Percentiles rank a stretch among this genome's conserved stretches.
These are phyloP conservation scores for Musca domestica DNA, from an alignment of 1,140 invertebrate species.

Conservation along the genomic window DNA sequence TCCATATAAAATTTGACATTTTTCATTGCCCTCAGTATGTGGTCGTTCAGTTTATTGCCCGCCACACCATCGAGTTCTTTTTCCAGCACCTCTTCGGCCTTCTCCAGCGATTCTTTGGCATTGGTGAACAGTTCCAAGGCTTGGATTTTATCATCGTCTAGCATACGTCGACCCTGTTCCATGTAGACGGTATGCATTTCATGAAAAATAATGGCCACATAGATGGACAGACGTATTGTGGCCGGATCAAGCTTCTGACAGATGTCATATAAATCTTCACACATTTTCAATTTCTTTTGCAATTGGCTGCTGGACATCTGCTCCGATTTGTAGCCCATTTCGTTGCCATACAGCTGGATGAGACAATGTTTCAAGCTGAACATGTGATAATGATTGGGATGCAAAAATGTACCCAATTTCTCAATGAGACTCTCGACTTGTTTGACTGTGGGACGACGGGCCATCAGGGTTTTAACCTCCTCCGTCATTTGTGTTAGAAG, in stretches of 20 bases:
- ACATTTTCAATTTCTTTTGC: constrained; percentile 66
- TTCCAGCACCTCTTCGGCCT: constrained; percentile 31
- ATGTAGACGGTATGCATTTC: constrained; percentile 57
- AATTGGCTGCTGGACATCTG: constrained; percentile 60
- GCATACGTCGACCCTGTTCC: constrained; percentile 17
- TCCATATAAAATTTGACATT: constrained; percentile 23
- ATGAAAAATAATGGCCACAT: constrained; percentile 68
- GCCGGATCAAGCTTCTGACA: constrained; percentile 68
- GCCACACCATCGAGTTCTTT: constrained; percentile 46
- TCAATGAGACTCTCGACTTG: constrained; percentile 63
- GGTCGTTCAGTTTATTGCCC: constrained; percentile 41
- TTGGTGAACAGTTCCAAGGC: constrained; percentile 12
- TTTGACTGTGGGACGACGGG: constrained; percentile 59
- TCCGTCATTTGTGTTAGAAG: constrained; percentile 69
- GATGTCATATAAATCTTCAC: constrained; percentile 64
- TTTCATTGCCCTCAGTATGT: constrained; percentile 19
- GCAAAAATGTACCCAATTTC: constrained; percentile 66
- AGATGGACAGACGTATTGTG: constrained; percentile 67
- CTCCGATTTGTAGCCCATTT: constrained; percentile 59
- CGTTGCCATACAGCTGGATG: constrained; percentile 72
- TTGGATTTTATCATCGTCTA: not conserved
- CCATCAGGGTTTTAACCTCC: constrained; percentile 68
- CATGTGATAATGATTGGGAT: constrained; percentile 78
- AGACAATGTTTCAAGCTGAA: constrained; percentile 77
- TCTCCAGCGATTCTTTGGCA: constrained; percentile 19